phyloP scores from a whole-genome alignment of 2,888 invertebrate genomes.

The Laothoe populi region DNA sequence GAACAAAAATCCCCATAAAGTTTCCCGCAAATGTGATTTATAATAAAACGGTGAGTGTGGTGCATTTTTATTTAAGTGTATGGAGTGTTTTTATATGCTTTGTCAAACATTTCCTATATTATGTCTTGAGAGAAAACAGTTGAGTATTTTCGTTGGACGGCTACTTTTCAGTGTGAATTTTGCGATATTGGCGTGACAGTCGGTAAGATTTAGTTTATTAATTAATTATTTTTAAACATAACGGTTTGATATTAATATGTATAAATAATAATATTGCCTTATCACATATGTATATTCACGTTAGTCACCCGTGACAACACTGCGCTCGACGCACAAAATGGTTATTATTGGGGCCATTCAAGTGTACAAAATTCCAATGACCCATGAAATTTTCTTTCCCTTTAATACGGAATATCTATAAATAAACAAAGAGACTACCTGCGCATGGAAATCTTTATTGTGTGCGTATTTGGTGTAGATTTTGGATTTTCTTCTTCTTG shows the following conservation, averaged over 20 bases:
- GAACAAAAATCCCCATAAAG: conserved; percentile 33
- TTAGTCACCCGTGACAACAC: neutral
- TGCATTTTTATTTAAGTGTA: conserved; percentile 41
- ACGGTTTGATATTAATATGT: neutral
- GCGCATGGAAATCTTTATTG: conserved; percentile 15
- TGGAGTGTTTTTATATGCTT: conserved; percentile 14
- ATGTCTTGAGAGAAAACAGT: conserved; percentile 32
- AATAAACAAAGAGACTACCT: conserved; percentile 26
- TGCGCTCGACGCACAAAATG: conserved; percentile 24
- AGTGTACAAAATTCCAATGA: conserved; percentile 34
- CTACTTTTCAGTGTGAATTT: conserved; percentile 2
- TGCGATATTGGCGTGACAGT: neutral
- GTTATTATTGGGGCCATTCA: conserved; percentile 26
- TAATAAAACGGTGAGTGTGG: conserved; percentile 62
- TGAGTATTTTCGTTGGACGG: conserved; percentile 16
- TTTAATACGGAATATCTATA: conserved; percentile 25
- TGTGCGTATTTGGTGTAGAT: conserved; percentile 2
- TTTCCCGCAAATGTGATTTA: conserved; percentile 60
- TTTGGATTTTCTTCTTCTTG: neutral
- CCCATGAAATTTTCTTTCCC: conserved; percentile 37
- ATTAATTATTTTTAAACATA: neutral
- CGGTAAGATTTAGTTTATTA: conserved; percentile 12
- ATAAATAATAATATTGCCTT: neutral
- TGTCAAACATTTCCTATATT: conserved; percentile 25
- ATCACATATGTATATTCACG: conserved; percentile 5